These are phyloP conservation scores for Cheumatopsyche charites DNA, from an alignment of 1,140 invertebrate genomes.

Conservation along the genomic window DNA sequence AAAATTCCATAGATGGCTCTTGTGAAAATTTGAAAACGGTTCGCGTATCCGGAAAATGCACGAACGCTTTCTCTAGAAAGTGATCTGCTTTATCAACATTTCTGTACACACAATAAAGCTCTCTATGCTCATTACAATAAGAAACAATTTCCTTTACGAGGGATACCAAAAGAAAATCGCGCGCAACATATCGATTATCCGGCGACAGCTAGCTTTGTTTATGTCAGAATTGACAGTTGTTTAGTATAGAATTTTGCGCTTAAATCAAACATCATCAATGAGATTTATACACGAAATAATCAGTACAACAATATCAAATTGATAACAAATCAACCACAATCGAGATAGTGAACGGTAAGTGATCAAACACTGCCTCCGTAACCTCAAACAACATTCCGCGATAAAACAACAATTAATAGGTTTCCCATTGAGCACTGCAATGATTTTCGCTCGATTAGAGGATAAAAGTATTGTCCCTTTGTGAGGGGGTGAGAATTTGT, in stretches of 20 bases:
- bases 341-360: neutral
- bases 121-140: neutral
- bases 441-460: slow-evolving; percentile 9
- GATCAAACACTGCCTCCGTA: neutral
- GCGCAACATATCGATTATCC: slow-evolving; percentile 29
- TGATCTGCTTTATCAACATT: slow-evolving; percentile 2
- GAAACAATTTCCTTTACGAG: neutral
- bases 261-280: neutral
- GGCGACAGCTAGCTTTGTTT: slow-evolving; percentile 8
- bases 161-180: neutral
- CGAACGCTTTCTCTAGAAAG: neutral
- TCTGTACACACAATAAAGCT: neutral
- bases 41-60: neutral
- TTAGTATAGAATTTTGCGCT: neutral
- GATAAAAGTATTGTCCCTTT: slow-evolving; percentile 6
- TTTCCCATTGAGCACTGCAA: neutral
- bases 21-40: neutral
- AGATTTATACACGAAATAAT: neutral
- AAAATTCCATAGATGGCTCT: neutral
- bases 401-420: neutral
- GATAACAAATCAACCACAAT: neutral
- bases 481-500: neutral
- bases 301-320: neutral
- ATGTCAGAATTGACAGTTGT: slow-evolving; percentile 22
- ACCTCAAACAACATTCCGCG: neutral